Conservation (phyloP, 1,140 invertebrate genomes). For the Rhizoglyphus robini region DNA sequence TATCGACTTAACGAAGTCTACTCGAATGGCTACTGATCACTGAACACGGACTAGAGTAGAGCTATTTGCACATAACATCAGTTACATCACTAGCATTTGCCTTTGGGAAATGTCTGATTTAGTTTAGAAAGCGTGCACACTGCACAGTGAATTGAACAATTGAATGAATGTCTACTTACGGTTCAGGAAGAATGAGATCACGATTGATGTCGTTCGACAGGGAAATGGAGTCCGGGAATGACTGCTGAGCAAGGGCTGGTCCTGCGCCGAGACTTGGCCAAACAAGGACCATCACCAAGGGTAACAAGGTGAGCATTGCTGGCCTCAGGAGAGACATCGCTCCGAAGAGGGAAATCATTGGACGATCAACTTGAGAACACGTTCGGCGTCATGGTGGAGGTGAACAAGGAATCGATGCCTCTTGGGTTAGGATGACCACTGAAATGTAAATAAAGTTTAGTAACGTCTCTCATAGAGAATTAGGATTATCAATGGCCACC, state of each 20-base stretch:
- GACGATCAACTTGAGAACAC: not conserved
- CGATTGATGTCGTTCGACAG: conserved; percentile 15
- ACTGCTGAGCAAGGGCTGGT: not conserved
- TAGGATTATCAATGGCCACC: too few species aligned
- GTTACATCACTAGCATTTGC: not conserved
- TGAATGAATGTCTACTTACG: conserved; percentile 15
- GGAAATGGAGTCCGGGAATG: not conserved
- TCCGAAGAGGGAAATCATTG: not conserved
- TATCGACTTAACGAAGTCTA: not conserved
- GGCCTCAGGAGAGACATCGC: not conserved
- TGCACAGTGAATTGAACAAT: not conserved
- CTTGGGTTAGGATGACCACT: too few species aligned
- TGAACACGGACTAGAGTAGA: not conserved
- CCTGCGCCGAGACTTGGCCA: not conserved
- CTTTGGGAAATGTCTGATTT: not conserved
- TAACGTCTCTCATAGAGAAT: too few species aligned
- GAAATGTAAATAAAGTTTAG: too few species aligned
- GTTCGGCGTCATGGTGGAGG: not conserved
- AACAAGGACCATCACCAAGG: too few species aligned
- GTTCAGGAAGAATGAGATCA: conserved; percentile 19
- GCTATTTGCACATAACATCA: not conserved
- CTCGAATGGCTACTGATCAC: not conserved
- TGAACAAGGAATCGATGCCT: too few species aligned
- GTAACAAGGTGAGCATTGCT: too few species aligned
- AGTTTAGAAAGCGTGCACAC: too few species aligned